Percentiles rank a stretch among this genome's conserved stretches.
phyloP scores from a whole-genome alignment of 30 jellyfish, hydroid and myxozoan genomes.

The Sanderia malayensis region DNA sequence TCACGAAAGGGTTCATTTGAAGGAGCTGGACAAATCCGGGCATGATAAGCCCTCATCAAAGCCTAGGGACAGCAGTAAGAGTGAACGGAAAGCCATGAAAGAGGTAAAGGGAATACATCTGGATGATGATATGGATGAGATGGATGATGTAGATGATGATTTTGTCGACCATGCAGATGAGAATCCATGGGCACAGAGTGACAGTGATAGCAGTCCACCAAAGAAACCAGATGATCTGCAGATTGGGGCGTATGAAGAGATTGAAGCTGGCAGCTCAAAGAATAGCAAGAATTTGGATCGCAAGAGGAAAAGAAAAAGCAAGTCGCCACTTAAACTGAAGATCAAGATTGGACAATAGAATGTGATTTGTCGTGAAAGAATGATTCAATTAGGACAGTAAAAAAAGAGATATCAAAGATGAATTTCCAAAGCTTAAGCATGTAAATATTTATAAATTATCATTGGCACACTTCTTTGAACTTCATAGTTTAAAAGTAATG shows the following conservation, averaged over 20 bases:
- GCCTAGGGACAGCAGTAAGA: slow-evolving; percentile 9
- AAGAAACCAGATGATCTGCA: slow-evolving; percentile 57
- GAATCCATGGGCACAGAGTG: slow-evolving; percentile 74
- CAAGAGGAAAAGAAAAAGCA: slow-evolving; percentile 53
- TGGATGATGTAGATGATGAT: slow-evolving; percentile 48
- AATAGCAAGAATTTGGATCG: slow-evolving; percentile 32
- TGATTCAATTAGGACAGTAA: not conserved
- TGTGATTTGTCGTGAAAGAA: too few species aligned
- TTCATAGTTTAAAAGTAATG: too few species aligned
- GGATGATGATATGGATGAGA: slow-evolving; percentile 52
- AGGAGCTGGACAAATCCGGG: slow-evolving; percentile 53
- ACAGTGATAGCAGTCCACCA: slow-evolving; percentile 62
- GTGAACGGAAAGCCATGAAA: slow-evolving; percentile 28
- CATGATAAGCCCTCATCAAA: slow-evolving; percentile 30
- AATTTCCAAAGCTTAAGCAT: not conserved
- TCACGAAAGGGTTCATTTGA: slow-evolving; percentile 58
- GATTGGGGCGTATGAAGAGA: slow-evolving; percentile 62
- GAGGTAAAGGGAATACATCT: slow-evolving; percentile 28
- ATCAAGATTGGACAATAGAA: slow-evolving; percentile 42
- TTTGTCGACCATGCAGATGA: slow-evolving; percentile 55
- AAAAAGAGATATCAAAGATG: too few species aligned
- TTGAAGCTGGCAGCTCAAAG: slow-evolving; percentile 32
- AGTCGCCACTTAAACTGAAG: slow-evolving; percentile 44
- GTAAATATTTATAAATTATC: not conserved
- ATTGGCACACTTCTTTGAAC: not conserved